phyloP scores from a whole-genome alignment of 2,797 vertebrate species.

The Xiphorhynchus erythropygius region DNA sequence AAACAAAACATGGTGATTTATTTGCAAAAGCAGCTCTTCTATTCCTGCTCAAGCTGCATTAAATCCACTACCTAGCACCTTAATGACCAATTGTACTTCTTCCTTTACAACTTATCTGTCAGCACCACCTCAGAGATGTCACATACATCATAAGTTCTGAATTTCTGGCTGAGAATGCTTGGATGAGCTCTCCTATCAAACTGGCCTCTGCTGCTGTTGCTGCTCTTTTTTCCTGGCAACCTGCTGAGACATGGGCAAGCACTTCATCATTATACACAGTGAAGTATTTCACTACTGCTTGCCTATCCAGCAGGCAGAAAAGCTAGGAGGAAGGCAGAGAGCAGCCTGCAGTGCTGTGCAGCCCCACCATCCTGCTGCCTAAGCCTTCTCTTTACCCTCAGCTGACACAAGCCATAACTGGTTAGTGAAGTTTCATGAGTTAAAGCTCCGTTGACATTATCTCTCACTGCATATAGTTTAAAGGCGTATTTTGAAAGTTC shows the following conservation, averaged over 20 bases:
- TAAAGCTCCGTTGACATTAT: not conserved
- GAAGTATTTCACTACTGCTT: not conserved
- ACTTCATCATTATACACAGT: not conserved
- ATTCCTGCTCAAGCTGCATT: not conserved
- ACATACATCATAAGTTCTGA: not conserved
- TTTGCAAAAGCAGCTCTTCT: not conserved
- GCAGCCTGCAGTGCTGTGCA: not conserved
- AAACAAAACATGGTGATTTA: not conserved
- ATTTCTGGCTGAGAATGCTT: not conserved
- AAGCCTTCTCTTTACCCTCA: not conserved
- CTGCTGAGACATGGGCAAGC: slow-evolving; percentile 2
- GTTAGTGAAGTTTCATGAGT: not conserved
- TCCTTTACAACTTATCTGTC: not conserved
- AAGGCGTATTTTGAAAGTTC: not conserved
- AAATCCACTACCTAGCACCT: not conserved
- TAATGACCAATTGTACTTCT: not conserved
- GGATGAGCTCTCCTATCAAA: not conserved
- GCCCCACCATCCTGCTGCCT: not conserved
- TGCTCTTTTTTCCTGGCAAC: not conserved
- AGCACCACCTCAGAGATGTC: not conserved
- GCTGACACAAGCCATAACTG: not conserved
- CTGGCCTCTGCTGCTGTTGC: not conserved
- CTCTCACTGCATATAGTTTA: not conserved
- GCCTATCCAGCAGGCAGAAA: not conserved
- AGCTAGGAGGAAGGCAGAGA: not conserved